Percentiles rank a stretch among this genome's conserved stretches.
Conservation (phyloP, 1,140 invertebrate species). For the Microvelia longipes region DNA sequence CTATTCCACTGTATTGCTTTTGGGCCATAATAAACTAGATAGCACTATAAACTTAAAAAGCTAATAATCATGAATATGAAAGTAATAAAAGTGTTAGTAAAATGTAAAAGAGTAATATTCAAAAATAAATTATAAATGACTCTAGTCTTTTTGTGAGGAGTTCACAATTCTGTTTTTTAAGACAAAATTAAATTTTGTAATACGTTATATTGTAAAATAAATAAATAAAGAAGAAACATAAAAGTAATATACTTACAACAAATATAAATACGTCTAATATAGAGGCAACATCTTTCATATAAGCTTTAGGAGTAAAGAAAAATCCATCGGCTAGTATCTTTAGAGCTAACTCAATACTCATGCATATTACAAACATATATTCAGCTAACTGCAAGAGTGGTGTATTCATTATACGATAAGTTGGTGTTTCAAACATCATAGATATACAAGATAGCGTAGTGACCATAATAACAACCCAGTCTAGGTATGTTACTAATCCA, state of each 20-base stretch:
- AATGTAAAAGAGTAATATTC: too few relatives aligned
- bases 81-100: too few relatives aligned
- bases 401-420: slow-evolving; percentile 71
- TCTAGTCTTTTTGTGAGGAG: too few relatives aligned
- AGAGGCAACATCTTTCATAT: slow-evolving; percentile 93
- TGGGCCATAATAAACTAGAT: too few relatives aligned
- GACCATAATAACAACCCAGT: slow-evolving; percentile 98
- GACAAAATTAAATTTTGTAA: too few relatives aligned
- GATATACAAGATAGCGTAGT: slow-evolving; percentile 94
- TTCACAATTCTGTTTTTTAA: too few relatives aligned
- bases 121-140: too few relatives aligned
- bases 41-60: too few relatives aligned
- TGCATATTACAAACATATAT: slow-evolving; percentile 93
- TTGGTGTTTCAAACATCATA: slow-evolving; percentile 97
- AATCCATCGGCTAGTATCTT: slow-evolving; percentile 96
- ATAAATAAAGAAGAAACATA: too few relatives aligned
- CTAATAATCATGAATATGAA: too few relatives aligned
- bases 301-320: slow-evolving; percentile 97
- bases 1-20: too few relatives aligned
- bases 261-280: slow-evolving; percentile 96
- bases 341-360: slow-evolving; percentile 88
- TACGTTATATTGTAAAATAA: too few relatives aligned
- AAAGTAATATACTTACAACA: slow-evolving; percentile 72
- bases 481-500: slow-evolving; percentile 92
- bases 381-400: slow-evolving; percentile 82